Base-by-base conservation (phyloP, 2,888 invertebrate genomes). In the Lordiphosa fenestrarum region DNA sequence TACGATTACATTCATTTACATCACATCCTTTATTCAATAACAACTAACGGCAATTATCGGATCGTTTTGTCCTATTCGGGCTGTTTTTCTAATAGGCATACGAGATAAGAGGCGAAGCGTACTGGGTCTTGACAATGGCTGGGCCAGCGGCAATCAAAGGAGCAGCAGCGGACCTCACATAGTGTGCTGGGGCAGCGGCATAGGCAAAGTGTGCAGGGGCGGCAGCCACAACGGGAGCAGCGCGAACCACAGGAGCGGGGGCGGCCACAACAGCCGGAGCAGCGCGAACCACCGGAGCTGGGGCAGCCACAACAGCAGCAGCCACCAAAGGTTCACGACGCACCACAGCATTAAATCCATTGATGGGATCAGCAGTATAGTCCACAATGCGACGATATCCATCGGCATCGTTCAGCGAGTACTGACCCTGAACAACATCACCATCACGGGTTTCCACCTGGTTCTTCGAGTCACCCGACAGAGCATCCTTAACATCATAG, bases 281-380 rank as follows among this genome's bases (percentile, higher is more conserved):
- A 58, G 77, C 71, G 30, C 69, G 76, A 1, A 78, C 69, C 13
- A 77, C 67, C 3, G 69, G 60, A 42, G 84, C 69, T 35, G 74
- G 71, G 10, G 73, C 73, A 19, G 69, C 70, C 15, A 73, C 69
- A 30, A 78, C 68, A 42, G 73, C 68, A 25, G 87, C 84, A 39
- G 84, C 88, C 9, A 84, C 77, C 57, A 89, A 62, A 33, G 88
- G 88, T 55, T 88, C 89, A 53, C 89, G 88, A 6, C 86, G 86
- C 6, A 90, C 90, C 15, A 90, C 88, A 49, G 90, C 90, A 53
- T 90, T 90, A 71, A 90, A 90, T 36, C 90, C 90, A 52, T 89
- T 88, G 53, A 89, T 73, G 47, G 89, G 81, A 65, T 90, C 90
- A 52, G 90, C 86, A 19, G 89, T 88, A 60, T 90, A 90, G 69